Evolutionary conservation across 1,140 invertebrate genomes (phyloP).

Genomic region (Caenorhabditis briggsae): DNA sequence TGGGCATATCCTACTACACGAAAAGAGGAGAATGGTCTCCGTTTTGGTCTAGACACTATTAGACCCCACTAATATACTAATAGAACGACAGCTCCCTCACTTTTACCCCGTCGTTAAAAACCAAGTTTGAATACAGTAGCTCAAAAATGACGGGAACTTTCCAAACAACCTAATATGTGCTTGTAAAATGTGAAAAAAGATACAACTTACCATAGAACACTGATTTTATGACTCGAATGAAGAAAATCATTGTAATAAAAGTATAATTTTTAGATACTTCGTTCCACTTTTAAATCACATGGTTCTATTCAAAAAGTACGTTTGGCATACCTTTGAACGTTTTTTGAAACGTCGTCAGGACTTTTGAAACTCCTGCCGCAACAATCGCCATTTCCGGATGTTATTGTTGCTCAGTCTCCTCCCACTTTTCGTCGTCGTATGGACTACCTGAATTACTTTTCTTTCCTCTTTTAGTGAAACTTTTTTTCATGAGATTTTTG

Average conservation of each 20-base stretch:
- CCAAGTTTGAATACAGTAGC: no score
- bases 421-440: neutral
- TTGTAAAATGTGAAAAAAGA: neutral
- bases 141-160: no score
- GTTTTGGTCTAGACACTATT: no score
- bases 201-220: neutral
- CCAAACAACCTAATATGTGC: no score
- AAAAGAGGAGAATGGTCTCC: no score
- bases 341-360: slow-evolving; percentile 49
- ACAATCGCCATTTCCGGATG: slow-evolving; percentile 54
- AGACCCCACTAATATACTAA: no score
- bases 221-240: neutral
- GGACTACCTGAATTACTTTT: slow-evolving; percentile 34
- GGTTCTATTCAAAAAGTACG: slow-evolving; percentile 21
- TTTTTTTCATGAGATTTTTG: neutral
- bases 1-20: no score
- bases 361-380: slow-evolving; percentile 29
- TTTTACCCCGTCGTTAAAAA: no score
- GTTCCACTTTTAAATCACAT: neutral
- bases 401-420: slow-evolving; percentile 25
- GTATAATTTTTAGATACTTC: neutral
- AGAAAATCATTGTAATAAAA: slow-evolving; percentile 9
- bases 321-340: slow-evolving; percentile 51
- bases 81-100: no score
- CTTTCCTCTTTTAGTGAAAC: neutral